These are phyloP conservation scores for Rhyacophila evoluta DNA, from an alignment of 2,888 invertebrate species.

Conservation along the genomic window DNA sequence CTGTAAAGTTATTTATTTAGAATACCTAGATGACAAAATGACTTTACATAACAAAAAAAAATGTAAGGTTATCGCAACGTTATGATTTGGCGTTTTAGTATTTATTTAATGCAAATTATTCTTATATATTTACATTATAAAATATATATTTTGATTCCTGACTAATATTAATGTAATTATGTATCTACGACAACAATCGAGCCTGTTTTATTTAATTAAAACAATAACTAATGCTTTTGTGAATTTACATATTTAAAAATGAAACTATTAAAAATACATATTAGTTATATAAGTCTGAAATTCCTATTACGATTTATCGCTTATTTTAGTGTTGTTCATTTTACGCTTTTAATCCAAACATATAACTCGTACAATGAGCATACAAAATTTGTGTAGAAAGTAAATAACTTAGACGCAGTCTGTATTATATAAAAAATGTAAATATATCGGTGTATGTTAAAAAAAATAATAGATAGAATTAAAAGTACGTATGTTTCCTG, in stretches of 20 bases:
- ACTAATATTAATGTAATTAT: slow-evolving; percentile 26
- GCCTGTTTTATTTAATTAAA: slow-evolving; percentile 31
- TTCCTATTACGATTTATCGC: slow-evolving; percentile 40
- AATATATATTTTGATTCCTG: slow-evolving; percentile 9
- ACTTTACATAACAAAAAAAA: not conserved
- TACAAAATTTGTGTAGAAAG: not conserved
- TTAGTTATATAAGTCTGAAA: not conserved
- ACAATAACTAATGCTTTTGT: slow-evolving; percentile 16
- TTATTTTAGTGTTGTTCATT: slow-evolving; percentile 28
- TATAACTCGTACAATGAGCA: not conserved
- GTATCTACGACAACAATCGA: slow-evolving; percentile 23
- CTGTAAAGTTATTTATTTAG: not conserved
- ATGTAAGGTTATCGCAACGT: too few relatives aligned
- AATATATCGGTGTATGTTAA: slow-evolving; percentile 47
- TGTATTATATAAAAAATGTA: slow-evolving; percentile 41
- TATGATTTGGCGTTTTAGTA: not conserved
- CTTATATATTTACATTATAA: slow-evolving; percentile 29
- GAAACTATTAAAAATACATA: not conserved
- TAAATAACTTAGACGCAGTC: not conserved
- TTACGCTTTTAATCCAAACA: not conserved
- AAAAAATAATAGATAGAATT: slow-evolving; percentile 37
- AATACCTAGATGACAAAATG: not conserved
- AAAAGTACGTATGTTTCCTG: slow-evolving; percentile 57
- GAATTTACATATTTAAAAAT: not conserved
- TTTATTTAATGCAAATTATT: slow-evolving; percentile 6